A percentile compares a stretch with the other conserved stretches of the same genome.
phyloP scores from a whole-genome alignment of 2,888 invertebrate species.

The Nipponacmea schrenckii region DNA sequence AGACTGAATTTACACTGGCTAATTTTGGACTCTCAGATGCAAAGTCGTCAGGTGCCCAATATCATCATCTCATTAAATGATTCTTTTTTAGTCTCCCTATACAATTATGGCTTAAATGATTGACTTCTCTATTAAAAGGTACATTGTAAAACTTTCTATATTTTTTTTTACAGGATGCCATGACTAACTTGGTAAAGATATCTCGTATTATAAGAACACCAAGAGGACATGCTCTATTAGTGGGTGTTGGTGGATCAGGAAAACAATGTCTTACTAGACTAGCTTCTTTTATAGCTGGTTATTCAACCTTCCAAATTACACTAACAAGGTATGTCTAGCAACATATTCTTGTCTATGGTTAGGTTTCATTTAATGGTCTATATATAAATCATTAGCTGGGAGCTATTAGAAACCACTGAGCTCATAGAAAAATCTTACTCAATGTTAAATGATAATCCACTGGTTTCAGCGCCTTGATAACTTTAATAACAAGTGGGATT shows the following conservation, averaged over 20 bases:
- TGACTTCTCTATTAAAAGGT: background rate
- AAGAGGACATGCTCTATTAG: constrained; percentile 93
- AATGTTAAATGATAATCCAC: too few species aligned
- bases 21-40: background rate
- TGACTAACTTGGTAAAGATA: constrained; percentile 93
- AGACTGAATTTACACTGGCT: too few species aligned
- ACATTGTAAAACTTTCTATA: background rate
- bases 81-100: too few species aligned
- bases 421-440: too few species aligned
- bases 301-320: constrained; percentile 95
- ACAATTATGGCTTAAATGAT: too few species aligned
- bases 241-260: constrained; percentile 96
- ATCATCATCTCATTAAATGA: too few species aligned
- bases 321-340: constrained; percentile 77
- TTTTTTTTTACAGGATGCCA: constrained; percentile 77
- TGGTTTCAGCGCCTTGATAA: too few species aligned
- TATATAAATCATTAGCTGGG: background rate
- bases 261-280: constrained; percentile 96
- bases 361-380: background rate
- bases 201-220: constrained; percentile 94
- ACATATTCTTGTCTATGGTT: background rate
- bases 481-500: too few species aligned
- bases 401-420: too few species aligned
- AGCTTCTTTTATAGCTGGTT: constrained; percentile 96
- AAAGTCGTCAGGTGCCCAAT: background rate